These are phyloP conservation scores for Gorsachius goisagi DNA, from an alignment of 2,113 vertebrate genomes.

Conservation along the genomic window DNA sequence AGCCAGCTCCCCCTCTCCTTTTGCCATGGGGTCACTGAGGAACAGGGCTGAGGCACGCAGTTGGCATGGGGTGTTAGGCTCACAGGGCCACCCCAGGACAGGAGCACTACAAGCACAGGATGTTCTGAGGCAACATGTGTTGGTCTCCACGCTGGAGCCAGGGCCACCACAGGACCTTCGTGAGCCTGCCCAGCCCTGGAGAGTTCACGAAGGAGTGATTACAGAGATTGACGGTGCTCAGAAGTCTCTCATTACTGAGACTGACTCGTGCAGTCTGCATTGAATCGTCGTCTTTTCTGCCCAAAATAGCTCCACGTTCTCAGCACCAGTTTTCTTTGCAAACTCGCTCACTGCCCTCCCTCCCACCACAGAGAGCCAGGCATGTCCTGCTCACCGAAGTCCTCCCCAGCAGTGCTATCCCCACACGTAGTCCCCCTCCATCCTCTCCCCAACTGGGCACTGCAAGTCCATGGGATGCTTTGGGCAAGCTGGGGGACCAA, in stretches of 20 bases:
- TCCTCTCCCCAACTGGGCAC: background rate
- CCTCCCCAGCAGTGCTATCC: background rate
- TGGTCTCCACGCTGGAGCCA: background rate
- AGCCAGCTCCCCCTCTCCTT: conserved; percentile 58
- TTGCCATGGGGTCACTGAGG: conserved; percentile 27
- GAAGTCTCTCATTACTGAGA: conserved; percentile 17
- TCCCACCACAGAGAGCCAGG: background rate
- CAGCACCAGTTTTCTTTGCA: conserved; percentile 12
- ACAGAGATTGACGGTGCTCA: background rate
- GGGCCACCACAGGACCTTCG: background rate
- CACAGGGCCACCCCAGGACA: background rate
- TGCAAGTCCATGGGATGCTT: background rate
- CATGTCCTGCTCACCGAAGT: background rate
- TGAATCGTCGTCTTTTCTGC: conserved; percentile 23
- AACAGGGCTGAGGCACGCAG: background rate
- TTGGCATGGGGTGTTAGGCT: background rate
- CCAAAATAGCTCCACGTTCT: conserved; percentile 49
- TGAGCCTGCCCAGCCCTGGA: background rate
- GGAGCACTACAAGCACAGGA: background rate
- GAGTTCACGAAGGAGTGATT: background rate
- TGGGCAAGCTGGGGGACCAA: background rate
- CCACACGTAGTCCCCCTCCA: background rate
- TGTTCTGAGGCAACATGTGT: background rate
- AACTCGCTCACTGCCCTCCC: background rate
- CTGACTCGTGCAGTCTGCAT: conserved; percentile 38